Percentiles rank a stretch among this genome's conserved stretches.
Conservation (phyloP, 2,797 vertebrate genomes). For the Coccyzus lansbergi region DNA sequence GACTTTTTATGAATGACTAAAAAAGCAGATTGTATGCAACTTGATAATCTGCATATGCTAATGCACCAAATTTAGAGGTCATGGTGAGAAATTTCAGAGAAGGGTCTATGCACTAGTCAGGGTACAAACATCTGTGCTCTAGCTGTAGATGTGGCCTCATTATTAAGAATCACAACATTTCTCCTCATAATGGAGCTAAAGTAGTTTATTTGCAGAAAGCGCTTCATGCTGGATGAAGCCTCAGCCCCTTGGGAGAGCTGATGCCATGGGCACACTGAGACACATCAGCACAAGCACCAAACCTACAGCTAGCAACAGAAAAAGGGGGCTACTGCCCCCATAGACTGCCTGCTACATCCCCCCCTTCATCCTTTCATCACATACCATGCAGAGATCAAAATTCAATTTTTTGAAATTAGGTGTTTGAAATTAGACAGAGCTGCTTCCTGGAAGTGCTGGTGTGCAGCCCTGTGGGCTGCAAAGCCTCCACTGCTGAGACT, state of each 20-base stretch:
- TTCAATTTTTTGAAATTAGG: background rate
- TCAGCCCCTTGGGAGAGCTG: accelerated
- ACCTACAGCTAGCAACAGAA: accelerated
- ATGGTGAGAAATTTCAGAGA: background rate
- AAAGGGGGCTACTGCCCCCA: background rate
- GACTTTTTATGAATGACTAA: background rate
- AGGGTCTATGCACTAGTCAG: background rate
- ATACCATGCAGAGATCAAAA: background rate
- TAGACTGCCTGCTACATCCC: background rate
- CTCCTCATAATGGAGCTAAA: background rate
- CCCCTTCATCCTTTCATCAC: background rate
- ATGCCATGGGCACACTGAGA: accelerated
- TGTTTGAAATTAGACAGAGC: background rate
- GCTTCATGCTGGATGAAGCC: background rate
- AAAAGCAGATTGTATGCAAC: background rate
- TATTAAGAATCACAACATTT: background rate
- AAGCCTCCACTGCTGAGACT: background rate
- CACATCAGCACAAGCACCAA: background rate
- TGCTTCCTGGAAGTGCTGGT: accelerated
- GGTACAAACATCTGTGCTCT: background rate
- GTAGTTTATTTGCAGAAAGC: background rate
- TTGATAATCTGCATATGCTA: background rate
- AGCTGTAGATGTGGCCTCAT: background rate
- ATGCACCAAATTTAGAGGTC: background rate
- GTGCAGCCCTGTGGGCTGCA: background rate